phyloP scores from a whole-genome alignment of 2,888 invertebrate genomes.

The Lasius platythorax region DNA sequence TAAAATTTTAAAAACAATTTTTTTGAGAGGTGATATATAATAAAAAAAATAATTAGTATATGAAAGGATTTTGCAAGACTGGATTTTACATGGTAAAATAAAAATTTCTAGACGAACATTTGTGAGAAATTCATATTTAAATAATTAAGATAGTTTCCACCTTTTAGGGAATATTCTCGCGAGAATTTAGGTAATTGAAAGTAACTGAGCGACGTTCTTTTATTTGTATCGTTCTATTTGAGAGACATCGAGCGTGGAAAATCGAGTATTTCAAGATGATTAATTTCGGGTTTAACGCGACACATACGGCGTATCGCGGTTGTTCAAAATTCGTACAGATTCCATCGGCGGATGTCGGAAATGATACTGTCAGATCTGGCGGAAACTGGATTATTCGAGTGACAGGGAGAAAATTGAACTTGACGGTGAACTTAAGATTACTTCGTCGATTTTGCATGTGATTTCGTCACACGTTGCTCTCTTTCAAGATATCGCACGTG shows the following conservation, averaged over 20 bases:
- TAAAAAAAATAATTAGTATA: conserved; percentile 3
- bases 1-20: neutral
- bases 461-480: conserved; percentile 23
- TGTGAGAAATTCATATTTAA: neutral
- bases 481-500: conserved; percentile 7
- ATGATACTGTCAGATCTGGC: conserved; percentile 17
- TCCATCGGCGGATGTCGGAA: conserved; percentile 47
- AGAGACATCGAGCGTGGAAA: conserved; percentile 34
- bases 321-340: conserved; percentile 65
- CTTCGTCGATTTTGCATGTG: neutral
- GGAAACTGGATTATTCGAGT: conserved; percentile 29
- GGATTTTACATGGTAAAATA: neutral
- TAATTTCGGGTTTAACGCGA: conserved; percentile 43
- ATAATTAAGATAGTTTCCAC: neutral
- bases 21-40: neutral
- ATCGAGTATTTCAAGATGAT: conserved; percentile 43
- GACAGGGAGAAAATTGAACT: conserved; percentile 34
- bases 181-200: neutral
- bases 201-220: conserved; percentile 15
- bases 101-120: neutral
- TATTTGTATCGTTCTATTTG: conserved; percentile 39
- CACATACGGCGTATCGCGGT: conserved; percentile 16
- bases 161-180: neutral
- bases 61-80: neutral
- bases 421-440: conserved; percentile 2